Percentiles rank a stretch among this genome's conserved stretches.
Evolutionary conservation across 1,140 invertebrate genomes (phyloP).

Genomic region (Colletes latitarsis): DNA sequence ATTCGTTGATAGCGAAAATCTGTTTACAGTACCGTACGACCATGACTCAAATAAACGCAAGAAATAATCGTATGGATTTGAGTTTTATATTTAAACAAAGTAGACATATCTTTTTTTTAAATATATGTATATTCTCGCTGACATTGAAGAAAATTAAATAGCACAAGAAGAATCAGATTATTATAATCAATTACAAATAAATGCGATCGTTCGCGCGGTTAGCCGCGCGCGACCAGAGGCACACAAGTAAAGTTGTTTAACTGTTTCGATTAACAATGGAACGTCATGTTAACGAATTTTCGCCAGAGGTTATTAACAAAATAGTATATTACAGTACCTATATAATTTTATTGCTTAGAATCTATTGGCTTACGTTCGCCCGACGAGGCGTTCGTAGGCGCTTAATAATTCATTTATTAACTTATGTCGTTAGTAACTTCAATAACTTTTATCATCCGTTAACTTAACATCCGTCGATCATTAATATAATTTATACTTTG

Average conservation of each 20-base stretch:
- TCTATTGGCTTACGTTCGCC: conserved; percentile 76
- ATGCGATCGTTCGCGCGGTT: neutral
- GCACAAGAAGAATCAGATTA: neutral
- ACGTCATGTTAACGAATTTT: conserved; percentile 75
- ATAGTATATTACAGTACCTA: conserved; percentile 79
- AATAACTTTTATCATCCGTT: conserved; percentile 28
- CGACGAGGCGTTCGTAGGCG: conserved; percentile 64
- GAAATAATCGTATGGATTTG: neutral
- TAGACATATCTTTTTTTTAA: too few species aligned
- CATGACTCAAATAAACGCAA: neutral
- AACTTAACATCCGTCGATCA: conserved; percentile 20
- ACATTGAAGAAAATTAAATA: too few species aligned
- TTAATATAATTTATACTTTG: conserved; percentile 42
- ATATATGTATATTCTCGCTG: too few species aligned
- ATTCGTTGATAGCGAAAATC: conserved; percentile 69
- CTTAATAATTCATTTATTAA: conserved; percentile 65
- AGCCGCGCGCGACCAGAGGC: conserved; percentile 46
- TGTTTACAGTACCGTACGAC: conserved; percentile 64
- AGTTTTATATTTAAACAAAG: neutral
- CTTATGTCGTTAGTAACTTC: conserved; percentile 62
- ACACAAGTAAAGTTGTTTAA: conserved; percentile 68
- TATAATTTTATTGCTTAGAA: conserved; percentile 78
- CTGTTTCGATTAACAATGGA: conserved; percentile 69
- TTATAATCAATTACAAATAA: neutral
- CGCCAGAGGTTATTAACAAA: conserved; percentile 77